A percentile compares a stretch with the other conserved stretches of the same genome.
Evolutionary conservation across 2,888 invertebrate genomes (phyloP).

Genomic region (Lycocerus yunnanus): DNA sequence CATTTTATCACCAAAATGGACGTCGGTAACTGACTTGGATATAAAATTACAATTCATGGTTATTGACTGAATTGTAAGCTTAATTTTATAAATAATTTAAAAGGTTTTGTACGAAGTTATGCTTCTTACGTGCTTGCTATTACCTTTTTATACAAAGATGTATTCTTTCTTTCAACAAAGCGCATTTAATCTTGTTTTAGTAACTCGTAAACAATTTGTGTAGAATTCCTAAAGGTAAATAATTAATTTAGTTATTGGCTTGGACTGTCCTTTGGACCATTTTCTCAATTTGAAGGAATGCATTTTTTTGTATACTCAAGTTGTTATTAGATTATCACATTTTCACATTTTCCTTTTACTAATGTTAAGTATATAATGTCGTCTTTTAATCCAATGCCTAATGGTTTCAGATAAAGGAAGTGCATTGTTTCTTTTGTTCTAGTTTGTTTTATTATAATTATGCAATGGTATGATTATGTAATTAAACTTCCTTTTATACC

Average conservation of each 20-base stretch:
- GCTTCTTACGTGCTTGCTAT: neutral
- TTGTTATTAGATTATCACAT: neutral
- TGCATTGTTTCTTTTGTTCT: neutral
- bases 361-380: neutral
- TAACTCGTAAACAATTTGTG: neutral
- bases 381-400: neutral
- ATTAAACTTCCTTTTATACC: neutral
- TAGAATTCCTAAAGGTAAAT: neutral
- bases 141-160: neutral
- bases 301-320: neutral
- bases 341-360: slow-evolving; percentile 1
- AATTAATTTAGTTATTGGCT: neutral
- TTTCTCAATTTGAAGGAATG: neutral
- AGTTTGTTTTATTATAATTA: neutral
- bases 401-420: neutral
- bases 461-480: neutral
- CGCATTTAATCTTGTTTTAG: neutral
- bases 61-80: neutral
- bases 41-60: neutral
- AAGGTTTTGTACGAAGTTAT: neutral
- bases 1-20: slow-evolving; percentile 2
- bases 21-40: neutral
- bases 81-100: slow-evolving; percentile 3
- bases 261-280: neutral
- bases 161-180: neutral